These are phyloP conservation scores for Nasonia giraulti DNA, from an alignment of 1,140 invertebrate species.

Conservation along the genomic window DNA sequence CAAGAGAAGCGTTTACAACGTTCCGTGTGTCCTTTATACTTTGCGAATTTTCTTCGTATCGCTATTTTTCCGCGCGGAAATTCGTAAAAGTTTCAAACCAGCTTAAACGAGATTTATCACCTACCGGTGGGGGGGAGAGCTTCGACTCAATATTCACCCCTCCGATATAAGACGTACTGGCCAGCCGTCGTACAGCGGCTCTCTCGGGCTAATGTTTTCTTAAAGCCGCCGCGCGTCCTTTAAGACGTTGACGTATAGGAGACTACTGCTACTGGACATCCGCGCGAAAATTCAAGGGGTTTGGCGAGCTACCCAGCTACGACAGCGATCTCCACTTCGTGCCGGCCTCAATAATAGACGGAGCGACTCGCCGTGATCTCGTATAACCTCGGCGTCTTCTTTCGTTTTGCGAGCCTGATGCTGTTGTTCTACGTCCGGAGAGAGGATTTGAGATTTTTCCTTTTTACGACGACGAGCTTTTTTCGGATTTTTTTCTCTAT, in stretches of 20 bases:
- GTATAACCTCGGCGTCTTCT: neutral
- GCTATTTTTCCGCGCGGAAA: too few relatives aligned
- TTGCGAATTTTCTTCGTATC: too few relatives aligned
- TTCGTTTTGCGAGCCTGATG: neutral
- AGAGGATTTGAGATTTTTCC: neutral
- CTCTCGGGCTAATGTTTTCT: constrained; percentile 49
- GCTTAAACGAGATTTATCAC: too few relatives aligned
- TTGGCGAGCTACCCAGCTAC: constrained; percentile 54
- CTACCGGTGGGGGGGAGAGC: too few relatives aligned
- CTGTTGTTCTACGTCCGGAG: too few relatives aligned
- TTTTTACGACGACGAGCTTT: neutral
- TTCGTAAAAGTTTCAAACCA: too few relatives aligned
- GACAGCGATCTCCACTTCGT: constrained; percentile 67
- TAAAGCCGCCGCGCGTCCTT: too few relatives aligned
- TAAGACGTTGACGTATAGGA: constrained; percentile 56
- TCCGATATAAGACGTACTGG: neutral
- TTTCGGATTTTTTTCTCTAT: too few relatives aligned
- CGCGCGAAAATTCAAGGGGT: constrained; percentile 1
- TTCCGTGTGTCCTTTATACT: neutral
- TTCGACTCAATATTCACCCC: neutral
- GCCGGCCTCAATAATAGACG: constrained; percentile 69
- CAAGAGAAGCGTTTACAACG: constrained; percentile 22
- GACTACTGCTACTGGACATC: neutral
- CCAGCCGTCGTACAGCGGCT: too few relatives aligned
- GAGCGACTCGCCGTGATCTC: constrained; percentile 36